These are phyloP conservation scores for Percopsis transmontana DNA, from an alignment of 2,113 vertebrate species.

Conservation along the genomic window DNA sequence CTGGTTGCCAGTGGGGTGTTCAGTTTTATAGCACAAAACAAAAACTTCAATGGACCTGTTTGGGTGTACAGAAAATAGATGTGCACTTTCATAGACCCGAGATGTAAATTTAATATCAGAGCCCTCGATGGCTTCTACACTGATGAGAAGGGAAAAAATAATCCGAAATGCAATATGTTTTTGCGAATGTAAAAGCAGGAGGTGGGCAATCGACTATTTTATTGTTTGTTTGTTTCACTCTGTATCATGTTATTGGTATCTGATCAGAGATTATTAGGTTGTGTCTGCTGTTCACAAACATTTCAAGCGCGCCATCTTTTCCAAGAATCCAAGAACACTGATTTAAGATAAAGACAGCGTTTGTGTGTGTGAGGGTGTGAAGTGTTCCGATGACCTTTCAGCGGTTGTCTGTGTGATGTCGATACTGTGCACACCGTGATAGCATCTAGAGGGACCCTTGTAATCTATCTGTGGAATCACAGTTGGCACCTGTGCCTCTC, in stretches of 20 bases:
- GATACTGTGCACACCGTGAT: constrained; percentile 6
- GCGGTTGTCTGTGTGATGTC: neutral
- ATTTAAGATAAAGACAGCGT: neutral
- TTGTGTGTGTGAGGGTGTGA: neutral
- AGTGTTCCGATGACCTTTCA: constrained; percentile 10
- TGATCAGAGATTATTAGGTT: constrained; percentile 1
- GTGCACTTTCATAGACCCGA: neutral
- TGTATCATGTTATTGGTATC: constrained; percentile 22
- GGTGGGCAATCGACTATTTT: neutral
- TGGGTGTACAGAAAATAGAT: neutral
- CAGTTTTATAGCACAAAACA: constrained; percentile 14
- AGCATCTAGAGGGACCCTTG: constrained; percentile 27
- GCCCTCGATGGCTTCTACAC: neutral
- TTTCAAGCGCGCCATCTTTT: neutral
- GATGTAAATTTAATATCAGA: neutral
- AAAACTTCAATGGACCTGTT: neutral
- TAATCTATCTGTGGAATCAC: constrained; percentile 36
- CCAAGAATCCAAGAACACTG: neutral
- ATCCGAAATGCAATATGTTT: neutral
- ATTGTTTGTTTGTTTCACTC: neutral
- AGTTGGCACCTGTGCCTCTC: constrained; percentile 19
- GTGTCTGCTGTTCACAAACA: constrained; percentile 20
- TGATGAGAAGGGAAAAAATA: neutral
- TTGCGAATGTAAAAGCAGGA: neutral
- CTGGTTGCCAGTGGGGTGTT: constrained; percentile 21